These are phyloP conservation scores for Ictalurus furcatus DNA, from an alignment of 2,113 vertebrate genomes.

Conservation along the genomic window DNA sequence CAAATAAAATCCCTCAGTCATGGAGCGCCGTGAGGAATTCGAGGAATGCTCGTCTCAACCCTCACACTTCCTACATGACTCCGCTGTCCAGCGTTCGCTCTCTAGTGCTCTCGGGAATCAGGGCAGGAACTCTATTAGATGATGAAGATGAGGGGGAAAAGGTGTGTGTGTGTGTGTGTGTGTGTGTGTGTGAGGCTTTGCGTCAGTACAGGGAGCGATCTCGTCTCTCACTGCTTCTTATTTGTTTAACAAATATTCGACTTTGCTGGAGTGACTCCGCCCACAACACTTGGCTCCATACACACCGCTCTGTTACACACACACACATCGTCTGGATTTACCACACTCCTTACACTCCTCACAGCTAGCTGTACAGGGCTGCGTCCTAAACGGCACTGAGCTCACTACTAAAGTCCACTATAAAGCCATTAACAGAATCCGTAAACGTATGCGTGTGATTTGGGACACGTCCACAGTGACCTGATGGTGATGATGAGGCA, in stretches of 20 bases:
- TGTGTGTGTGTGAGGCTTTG: not conserved
- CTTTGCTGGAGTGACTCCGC: constrained; percentile 40
- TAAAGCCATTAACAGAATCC: not conserved
- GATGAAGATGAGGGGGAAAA: not conserved
- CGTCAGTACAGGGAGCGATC: not conserved
- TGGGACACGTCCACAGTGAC: not conserved
- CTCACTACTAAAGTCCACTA: not conserved
- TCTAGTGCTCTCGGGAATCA: constrained; percentile 33
- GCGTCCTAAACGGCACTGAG: not conserved
- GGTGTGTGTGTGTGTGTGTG: not conserved
- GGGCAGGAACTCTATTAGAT: not conserved
- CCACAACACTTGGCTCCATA: constrained; percentile 37
- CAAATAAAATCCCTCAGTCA: constrained; percentile 10
- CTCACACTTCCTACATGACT: constrained; percentile 41
- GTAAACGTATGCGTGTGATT: not conserved
- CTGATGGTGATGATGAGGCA: not conserved
- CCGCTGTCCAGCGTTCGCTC: constrained; percentile 26
- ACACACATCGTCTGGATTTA: not conserved
- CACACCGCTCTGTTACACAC: constrained; percentile 6
- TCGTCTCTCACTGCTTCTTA: constrained; percentile 50
- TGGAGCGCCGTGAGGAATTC: constrained; percentile 60
- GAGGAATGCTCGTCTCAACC: constrained; percentile 46
- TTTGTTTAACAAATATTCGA: constrained; percentile 73
- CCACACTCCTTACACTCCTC: not conserved
- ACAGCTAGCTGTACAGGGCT: not conserved